These are phyloP conservation scores for Chromobotia macracanthus DNA, from an alignment of 2,797 vertebrate genomes.

Conservation along the genomic window DNA sequence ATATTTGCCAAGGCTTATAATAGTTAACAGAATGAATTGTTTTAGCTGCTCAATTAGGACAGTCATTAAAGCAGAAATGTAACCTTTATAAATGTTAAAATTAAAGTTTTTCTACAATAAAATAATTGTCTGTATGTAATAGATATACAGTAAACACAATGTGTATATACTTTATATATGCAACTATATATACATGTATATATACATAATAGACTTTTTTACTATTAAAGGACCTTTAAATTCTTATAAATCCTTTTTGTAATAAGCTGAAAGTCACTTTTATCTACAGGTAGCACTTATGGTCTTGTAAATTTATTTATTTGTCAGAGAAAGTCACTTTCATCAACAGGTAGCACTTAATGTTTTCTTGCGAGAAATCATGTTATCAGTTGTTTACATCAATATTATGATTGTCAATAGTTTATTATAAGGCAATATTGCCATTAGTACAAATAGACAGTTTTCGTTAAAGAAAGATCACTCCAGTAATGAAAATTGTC, in stretches of 20 bases:
- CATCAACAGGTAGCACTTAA: neutral
- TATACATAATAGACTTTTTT: neutral
- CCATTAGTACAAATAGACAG: neutral
- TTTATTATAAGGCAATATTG: conserved; percentile 21
- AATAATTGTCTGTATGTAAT: neutral
- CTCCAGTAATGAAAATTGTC: neutral
- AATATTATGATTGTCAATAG: neutral
- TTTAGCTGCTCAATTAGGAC: neutral
- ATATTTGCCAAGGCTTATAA: neutral
- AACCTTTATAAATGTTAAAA: neutral
- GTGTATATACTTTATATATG: too few relatives aligned
- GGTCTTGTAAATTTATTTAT: neutral
- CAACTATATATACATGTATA: neutral
- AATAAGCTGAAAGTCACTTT: conserved; percentile 14
- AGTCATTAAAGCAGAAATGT: conserved; percentile 9
- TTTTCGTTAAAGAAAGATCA: neutral
- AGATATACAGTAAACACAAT: neutral
- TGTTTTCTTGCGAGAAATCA: neutral
- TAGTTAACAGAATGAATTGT: neutral
- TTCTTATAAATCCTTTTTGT: neutral
- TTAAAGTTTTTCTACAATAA: neutral
- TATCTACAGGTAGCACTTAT: conserved; percentile 42
- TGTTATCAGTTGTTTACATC: neutral
- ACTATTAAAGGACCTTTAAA: neutral
- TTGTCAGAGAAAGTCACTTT: conserved; percentile 6